Evolutionary conservation across 1,140 invertebrate species (phyloP), one percentile per base, ranked within the genome.

Genomic region (Orussus abietinus): DNA sequence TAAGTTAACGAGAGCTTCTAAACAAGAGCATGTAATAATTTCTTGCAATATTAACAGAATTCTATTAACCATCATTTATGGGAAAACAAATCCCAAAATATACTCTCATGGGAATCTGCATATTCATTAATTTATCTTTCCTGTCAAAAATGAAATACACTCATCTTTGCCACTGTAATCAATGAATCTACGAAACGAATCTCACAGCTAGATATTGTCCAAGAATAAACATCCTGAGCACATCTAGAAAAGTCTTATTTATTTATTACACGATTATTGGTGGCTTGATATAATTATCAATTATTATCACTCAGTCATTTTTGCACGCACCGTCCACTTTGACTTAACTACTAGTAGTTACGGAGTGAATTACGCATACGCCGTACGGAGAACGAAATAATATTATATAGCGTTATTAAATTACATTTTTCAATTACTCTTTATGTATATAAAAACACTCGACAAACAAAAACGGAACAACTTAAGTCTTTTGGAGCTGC

Each of bases 391-490:
- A 60, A 60, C 55, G 50, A 66, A 61, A 62, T 64, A 64, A 64
- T 62, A 51, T 57, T 59, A 64, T 63, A 57, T 56, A 59, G 53
- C 40, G 51, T 51, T 47, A 54, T 66, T 68, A 66, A 70, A 69
- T 66, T 69, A 64, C 52, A 64, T 53, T 51, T 14, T 14, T 63
- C 36, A 49, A 52, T 59, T 60, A 64, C 42, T 52, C 60, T 51
- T 55, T 56, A 57, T 63, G 57, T 51, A 70, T 70, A 69, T 65
- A 70, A 70, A 69, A 70, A 70, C 66, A 69, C 67, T 70, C 69
- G 63, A 68, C 62, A 69, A 70, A 70, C 66, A 70, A 69, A 70
- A 70, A 70, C 66, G 59, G 66, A 70, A 70, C 67, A 69, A 69
- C 64, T 65, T 69, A 65, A 56, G 50, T 69, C 57, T 64, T 57